phyloP scores from a whole-genome alignment of 1,140 invertebrate genomes.

The Pemphigus obesinymphae region DNA sequence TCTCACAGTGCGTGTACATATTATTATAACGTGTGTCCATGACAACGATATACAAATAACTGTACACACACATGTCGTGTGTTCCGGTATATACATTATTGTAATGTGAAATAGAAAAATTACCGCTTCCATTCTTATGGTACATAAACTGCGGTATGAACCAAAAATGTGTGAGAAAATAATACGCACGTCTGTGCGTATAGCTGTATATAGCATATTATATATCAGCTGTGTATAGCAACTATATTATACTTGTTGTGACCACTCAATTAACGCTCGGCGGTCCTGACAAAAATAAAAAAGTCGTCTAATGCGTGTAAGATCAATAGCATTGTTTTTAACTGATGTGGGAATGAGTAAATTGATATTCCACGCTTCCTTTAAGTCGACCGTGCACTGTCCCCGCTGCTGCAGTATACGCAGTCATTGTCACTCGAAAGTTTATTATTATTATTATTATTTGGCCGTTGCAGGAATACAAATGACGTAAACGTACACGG shows the following conservation, averaged over 20 bases:
- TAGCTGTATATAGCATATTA: too few relatives aligned
- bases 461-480: not conserved
- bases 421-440: not conserved
- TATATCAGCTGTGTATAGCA: too few relatives aligned
- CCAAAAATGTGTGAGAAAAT: not conserved
- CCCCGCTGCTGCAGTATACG: not conserved
- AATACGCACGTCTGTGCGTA: not conserved
- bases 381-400: not conserved
- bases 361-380: constrained; percentile 38
- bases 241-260: not conserved
- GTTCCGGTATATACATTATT: not conserved
- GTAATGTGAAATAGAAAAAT: not conserved
- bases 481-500: not conserved
- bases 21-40: too few relatives aligned
- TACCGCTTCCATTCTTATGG: not conserved
- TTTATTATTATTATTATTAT: not conserved
- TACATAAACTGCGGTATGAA: not conserved
- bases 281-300: not conserved
- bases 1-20: constrained; percentile 4
- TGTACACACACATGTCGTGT: not conserved
- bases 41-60: constrained; percentile 4
- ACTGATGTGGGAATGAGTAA: constrained; percentile 41
- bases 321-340: constrained; percentile 41
- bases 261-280: constrained; percentile 34
- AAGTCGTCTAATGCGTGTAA: constrained; percentile 22